Conservation (phyloP, 2,888 invertebrate genomes). For the Liopterus haemorrhoidalis region DNA sequence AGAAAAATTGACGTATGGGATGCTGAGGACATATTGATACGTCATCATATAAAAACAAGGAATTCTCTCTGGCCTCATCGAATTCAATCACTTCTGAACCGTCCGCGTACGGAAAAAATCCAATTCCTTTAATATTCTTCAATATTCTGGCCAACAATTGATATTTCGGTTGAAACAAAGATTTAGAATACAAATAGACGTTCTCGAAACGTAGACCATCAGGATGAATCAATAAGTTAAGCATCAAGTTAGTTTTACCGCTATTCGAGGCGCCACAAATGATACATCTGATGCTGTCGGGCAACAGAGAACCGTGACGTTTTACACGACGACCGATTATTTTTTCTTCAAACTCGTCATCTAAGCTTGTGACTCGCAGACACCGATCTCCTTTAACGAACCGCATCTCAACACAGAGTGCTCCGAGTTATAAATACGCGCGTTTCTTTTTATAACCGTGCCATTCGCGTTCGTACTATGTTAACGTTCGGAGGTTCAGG, state of each 20-base stretch:
- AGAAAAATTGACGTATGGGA: background rate
- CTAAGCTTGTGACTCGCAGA: no score
- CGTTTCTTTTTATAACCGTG: no score
- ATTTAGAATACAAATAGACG: constrained; percentile 34
- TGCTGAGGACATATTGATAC: background rate
- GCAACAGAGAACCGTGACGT: no score
- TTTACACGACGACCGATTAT: background rate
- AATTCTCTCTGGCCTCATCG: no score
- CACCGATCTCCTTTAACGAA: no score
- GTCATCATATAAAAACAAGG: background rate
- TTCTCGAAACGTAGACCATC: constrained; percentile 38
- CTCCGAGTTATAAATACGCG: no score
- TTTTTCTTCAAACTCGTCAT: constrained; percentile 2
- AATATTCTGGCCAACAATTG: no score
- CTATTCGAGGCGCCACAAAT: constrained; percentile 36
- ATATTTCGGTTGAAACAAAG: constrained; percentile 15
- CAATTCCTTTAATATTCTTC: background rate
- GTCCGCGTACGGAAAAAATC: background rate
- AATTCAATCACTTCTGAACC: background rate
- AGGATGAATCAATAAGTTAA: constrained; percentile 33
- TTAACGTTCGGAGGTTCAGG: no score
- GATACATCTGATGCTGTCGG: constrained; percentile 27
- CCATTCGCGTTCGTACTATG: no score
- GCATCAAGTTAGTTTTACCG: constrained; percentile 38
- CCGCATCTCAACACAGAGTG: no score